Percentiles rank a stretch among this genome's conserved stretches.
These are phyloP conservation scores for Aselliscus stoliczkanus DNA, from an alignment of 2,797 vertebrate genomes.

Conservation along the genomic window DNA sequence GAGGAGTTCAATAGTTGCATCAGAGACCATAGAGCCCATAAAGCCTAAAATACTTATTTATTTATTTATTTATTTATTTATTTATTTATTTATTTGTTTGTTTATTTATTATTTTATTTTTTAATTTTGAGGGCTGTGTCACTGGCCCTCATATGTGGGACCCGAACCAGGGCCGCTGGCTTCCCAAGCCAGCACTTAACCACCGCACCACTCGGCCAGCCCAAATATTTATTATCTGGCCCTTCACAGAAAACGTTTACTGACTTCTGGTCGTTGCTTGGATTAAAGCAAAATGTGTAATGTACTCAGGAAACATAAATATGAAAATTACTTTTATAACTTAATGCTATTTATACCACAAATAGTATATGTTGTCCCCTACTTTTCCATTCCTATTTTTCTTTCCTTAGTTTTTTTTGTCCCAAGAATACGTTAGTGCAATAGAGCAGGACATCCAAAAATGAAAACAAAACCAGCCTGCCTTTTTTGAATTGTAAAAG, in stretches of 20 bases:
- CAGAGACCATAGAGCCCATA: background rate
- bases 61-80: background rate
- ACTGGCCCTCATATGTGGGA: too few relatives aligned
- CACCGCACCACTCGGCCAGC: too few relatives aligned
- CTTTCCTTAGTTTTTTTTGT: background rate
- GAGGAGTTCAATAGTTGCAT: background rate
- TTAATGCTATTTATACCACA: background rate
- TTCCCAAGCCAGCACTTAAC: too few relatives aligned
- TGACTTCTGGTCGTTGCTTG: background rate
- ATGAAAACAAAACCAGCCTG: background rate
- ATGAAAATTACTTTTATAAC: background rate
- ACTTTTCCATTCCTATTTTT: background rate
- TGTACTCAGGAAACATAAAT: background rate
- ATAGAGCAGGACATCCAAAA: background rate
- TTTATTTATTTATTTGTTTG: constrained; percentile 1
- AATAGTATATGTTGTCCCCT: background rate
- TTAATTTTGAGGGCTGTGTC: too few relatives aligned
- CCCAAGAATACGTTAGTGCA: background rate
- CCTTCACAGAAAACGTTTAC: background rate
- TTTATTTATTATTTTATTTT: too few relatives aligned
- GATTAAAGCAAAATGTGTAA: background rate
- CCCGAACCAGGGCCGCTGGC: too few relatives aligned
- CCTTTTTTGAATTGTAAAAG: constrained; percentile 23
- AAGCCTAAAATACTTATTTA: background rate
- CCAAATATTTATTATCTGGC: background rate